Evolutionary conservation across 1,140 invertebrate genomes (phyloP).

Genomic region (Pantala flavescens): DNA sequence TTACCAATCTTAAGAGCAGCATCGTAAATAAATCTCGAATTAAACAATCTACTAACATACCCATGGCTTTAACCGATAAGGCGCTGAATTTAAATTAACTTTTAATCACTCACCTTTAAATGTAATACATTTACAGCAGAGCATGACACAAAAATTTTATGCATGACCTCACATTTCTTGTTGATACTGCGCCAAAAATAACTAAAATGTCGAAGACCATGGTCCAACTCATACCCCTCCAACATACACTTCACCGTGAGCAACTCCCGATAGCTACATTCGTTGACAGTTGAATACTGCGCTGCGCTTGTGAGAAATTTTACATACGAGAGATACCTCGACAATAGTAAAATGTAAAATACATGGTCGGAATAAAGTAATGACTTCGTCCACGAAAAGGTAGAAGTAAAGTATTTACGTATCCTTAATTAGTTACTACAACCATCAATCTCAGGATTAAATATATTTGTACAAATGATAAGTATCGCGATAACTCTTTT

Average conservation of each 20-base stretch:
- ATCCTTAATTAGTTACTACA: too few species aligned
- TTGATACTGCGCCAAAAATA: background rate
- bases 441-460: too few species aligned
- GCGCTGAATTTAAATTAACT: background rate
- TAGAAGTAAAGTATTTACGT: too few species aligned
- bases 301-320: background rate
- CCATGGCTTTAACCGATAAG: background rate
- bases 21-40: too few species aligned
- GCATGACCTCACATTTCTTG: background rate
- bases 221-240: background rate
- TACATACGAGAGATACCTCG: too few species aligned
- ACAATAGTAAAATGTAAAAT: too few species aligned
- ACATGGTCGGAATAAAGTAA: too few species aligned
- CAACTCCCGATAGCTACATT: background rate
- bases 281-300: background rate
- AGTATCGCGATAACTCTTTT: too few species aligned
- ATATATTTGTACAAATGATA: too few species aligned
- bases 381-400: too few species aligned
- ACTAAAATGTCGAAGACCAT: background rate
- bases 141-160: background rate
- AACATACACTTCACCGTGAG: background rate
- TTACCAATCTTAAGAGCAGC: too few species aligned
- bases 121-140: slow-evolving; percentile 7
- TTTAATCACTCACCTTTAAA: background rate
- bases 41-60: background rate